Conservation (phyloP, 2,113 vertebrate genomes). For the Mus musculus region DNA sequence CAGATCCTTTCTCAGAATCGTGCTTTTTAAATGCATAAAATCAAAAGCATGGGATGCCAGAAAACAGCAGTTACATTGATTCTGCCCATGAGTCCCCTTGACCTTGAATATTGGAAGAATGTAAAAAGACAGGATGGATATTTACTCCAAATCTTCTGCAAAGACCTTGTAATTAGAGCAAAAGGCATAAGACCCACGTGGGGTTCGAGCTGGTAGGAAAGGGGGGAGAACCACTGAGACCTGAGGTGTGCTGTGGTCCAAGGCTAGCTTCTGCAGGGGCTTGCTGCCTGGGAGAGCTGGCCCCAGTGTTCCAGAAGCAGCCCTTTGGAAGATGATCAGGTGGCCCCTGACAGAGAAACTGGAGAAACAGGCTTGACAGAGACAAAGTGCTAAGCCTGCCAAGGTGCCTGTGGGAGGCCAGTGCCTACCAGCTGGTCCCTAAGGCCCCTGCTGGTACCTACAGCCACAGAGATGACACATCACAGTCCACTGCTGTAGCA, state of each 20-base stretch:
- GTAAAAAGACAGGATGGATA: background rate
- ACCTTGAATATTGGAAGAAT: background rate
- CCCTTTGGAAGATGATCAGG: conserved; percentile 19
- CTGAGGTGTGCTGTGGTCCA: background rate
- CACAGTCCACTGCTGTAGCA: background rate
- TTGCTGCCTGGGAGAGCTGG: background rate
- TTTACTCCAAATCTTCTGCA: background rate
- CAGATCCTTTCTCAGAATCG: background rate
- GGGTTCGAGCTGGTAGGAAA: background rate
- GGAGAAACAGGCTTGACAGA: conserved; percentile 53
- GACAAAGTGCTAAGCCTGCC: background rate
- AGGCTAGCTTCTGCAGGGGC: background rate
- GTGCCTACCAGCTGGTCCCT: conserved; percentile 25
- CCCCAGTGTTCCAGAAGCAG: background rate
- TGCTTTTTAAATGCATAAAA: background rate
- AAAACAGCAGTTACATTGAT: background rate
- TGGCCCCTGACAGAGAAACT: background rate
- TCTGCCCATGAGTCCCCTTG: background rate
- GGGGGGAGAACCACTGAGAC: background rate
- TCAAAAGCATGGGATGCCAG: background rate
- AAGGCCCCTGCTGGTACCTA: background rate
- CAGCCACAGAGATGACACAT: background rate
- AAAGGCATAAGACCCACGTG: background rate
- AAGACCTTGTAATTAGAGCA: background rate
- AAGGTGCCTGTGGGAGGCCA: background rate